phyloP scores from a whole-genome alignment of 2,888 invertebrate species.

The Netelia inedita region DNA sequence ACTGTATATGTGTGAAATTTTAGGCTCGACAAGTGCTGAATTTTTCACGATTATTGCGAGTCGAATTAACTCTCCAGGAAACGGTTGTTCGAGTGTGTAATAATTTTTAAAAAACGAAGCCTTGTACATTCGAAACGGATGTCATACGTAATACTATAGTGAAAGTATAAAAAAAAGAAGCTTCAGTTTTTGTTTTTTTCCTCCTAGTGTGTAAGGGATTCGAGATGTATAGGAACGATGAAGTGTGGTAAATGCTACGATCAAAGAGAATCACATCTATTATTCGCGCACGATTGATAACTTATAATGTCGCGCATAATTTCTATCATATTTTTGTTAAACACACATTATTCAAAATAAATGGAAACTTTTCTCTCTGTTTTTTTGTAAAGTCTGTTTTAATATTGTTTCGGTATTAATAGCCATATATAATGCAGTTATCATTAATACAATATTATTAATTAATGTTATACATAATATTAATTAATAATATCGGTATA shows the following conservation, averaged over 20 bases:
- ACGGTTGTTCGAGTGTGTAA: neutral
- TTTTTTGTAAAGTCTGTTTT: constrained; percentile 12
- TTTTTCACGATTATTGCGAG: constrained; percentile 11
- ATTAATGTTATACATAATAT: no score
- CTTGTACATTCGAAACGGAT: constrained; percentile 50
- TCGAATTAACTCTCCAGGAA: neutral
- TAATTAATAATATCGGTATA: no score
- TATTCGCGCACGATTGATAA: constrained; percentile 26
- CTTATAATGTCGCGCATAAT: constrained; percentile 33
- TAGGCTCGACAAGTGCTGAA: constrained; percentile 29
- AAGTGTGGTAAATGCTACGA: constrained; percentile 5
- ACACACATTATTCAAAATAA: constrained; percentile 54
- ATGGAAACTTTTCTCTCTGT: constrained; percentile 31
- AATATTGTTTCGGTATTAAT: neutral
- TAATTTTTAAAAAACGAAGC: constrained; percentile 8
- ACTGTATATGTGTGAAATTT: constrained; percentile 44
- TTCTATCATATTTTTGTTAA: constrained; percentile 56
- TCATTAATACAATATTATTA: no score
- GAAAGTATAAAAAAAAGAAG: constrained; percentile 36
- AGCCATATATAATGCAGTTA: no score
- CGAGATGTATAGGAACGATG: neutral
- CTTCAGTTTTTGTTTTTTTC: constrained; percentile 25
- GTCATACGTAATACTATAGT: constrained; percentile 52
- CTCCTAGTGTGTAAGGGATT: constrained; percentile 10
- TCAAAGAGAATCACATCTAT: constrained; percentile 38